These are phyloP conservation scores for Mastomys coucha DNA, from an alignment of 2,113 vertebrate species.

Conservation along the genomic window DNA sequence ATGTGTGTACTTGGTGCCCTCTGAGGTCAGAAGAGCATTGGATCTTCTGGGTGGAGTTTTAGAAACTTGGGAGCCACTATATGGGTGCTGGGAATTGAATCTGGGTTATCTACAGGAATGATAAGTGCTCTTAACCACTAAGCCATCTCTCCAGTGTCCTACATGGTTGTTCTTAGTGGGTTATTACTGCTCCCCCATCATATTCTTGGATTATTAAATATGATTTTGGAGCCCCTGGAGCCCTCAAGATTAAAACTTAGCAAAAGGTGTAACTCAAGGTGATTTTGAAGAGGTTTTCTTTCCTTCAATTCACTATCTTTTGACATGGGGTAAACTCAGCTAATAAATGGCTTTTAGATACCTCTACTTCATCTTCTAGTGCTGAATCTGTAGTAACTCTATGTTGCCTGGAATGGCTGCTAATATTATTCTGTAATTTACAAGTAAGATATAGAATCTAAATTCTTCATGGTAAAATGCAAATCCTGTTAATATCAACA, in stretches of 20 bases:
- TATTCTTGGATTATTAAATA: background rate
- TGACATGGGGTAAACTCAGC: background rate
- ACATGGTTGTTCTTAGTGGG: background rate
- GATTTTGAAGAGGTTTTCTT: constrained; percentile 52
- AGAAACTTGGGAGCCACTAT: background rate
- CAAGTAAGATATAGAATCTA: constrained; percentile 30
- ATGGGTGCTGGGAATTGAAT: background rate
- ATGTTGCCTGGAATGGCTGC: background rate
- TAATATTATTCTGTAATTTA: constrained; percentile 37
- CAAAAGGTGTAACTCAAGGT: background rate
- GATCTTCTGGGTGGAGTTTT: background rate
- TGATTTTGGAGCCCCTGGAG: background rate
- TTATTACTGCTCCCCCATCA: background rate
- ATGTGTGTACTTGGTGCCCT: background rate
- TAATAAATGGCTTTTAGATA: background rate
- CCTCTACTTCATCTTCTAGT: background rate
- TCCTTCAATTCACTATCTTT: background rate
- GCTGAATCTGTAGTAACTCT: background rate
- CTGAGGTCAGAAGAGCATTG: background rate
- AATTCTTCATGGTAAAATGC: background rate
- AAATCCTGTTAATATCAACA: constrained; percentile 26
- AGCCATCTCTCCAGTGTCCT: background rate
- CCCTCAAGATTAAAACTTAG: constrained; percentile 20
- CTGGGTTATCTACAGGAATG: background rate
- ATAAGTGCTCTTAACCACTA: background rate